Conservation (phyloP, 2,113 vertebrate genomes). For the Tor tambroides region DNA sequence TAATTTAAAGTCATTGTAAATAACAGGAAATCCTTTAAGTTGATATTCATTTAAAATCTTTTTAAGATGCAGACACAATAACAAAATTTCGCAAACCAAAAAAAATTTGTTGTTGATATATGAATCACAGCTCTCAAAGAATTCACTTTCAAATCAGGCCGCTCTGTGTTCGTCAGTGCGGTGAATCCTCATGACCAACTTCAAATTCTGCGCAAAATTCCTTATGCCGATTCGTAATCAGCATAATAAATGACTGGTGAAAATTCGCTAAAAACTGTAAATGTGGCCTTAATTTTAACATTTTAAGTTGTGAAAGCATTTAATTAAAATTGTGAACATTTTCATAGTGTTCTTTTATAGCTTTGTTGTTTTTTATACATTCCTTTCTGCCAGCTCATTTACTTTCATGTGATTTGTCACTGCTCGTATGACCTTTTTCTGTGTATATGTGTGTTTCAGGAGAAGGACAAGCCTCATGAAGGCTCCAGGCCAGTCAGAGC, state of each 20-base stretch:
- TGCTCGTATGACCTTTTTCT: background rate
- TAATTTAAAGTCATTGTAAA: background rate
- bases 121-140: too few species aligned
- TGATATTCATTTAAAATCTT: background rate
- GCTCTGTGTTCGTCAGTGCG: too few species aligned
- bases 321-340: background rate
- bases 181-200: background rate
- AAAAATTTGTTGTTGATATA: too few species aligned
- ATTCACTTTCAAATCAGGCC: too few species aligned
- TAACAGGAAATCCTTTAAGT: background rate
- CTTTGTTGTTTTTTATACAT: background rate
- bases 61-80: background rate
- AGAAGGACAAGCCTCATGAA: conserved; percentile 86
- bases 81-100: background rate
- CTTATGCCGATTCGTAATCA: too few species aligned
- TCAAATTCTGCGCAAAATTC: background rate
- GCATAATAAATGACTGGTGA: too few species aligned
- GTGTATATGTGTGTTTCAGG: conserved; percentile 69
- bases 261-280: background rate
- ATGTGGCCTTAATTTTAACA: background rate
- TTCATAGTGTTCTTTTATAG: background rate
- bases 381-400: background rate
- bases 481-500: conserved; percentile 83
- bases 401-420: too few species aligned
- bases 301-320: background rate